phyloP scores from a whole-genome alignment of 2,113 vertebrate species.

The Gambusia holbrooki region DNA sequence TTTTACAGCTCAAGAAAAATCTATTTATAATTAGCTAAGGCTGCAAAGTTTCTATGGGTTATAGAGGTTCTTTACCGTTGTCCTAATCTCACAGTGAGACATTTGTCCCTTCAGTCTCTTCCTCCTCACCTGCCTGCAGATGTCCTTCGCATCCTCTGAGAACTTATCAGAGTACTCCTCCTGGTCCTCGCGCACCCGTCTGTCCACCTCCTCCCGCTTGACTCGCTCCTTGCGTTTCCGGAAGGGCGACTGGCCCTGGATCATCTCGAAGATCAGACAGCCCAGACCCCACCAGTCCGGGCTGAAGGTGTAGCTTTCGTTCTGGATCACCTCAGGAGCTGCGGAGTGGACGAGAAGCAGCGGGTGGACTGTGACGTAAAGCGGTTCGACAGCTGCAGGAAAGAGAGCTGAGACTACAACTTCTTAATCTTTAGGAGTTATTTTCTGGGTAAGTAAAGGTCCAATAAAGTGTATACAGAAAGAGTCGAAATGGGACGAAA shows the following conservation, averaged over 20 bases:
- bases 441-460: too few relatives aligned
- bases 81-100: neutral
- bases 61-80: neutral
- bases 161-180: conserved; percentile 90
- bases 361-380: neutral
- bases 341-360: neutral
- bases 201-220: conserved; percentile 88
- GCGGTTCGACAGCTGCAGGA: neutral
- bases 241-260: conserved; percentile 91
- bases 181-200: conserved; percentile 85
- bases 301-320: conserved; percentile 87
- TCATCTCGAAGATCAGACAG: conserved; percentile 94
- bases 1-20: too few relatives aligned
- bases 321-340: conserved; percentile 94
- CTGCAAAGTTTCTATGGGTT: neutral
- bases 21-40: neutral
- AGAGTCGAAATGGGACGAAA: neutral
- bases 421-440: too few relatives aligned
- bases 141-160: conserved; percentile 86
- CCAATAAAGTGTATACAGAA: too few relatives aligned
- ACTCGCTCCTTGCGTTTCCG: conserved; percentile 89
- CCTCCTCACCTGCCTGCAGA: conserved; percentile 90
- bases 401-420: neutral
- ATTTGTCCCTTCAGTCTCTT: neutral
- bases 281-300: conserved; percentile 96